Percentiles rank a stretch among this genome's conserved stretches.
These are phyloP conservation scores for Ptilonorhynchus violaceus DNA, from an alignment of 2,113 vertebrate species.

Conservation along the genomic window DNA sequence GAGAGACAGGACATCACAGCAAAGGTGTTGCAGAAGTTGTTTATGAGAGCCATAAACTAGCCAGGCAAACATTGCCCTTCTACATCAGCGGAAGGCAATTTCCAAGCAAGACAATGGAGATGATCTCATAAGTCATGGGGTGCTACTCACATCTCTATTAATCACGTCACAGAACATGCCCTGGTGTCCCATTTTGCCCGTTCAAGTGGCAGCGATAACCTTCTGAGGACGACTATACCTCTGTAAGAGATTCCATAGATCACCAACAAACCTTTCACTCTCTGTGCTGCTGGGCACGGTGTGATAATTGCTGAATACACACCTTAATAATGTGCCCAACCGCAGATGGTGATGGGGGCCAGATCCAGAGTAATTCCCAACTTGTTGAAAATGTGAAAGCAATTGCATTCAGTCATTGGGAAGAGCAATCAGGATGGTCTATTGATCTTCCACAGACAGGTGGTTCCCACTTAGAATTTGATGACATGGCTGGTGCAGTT, in stretches of 20 bases:
- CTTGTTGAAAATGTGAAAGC: neutral
- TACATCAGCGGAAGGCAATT: neutral
- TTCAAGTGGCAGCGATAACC: neutral
- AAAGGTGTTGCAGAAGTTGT: neutral
- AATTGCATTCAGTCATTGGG: neutral
- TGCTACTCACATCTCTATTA: neutral
- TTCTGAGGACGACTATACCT: neutral
- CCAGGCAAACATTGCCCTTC: neutral
- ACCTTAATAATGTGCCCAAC: neutral
- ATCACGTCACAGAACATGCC: neutral
- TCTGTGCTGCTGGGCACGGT: neutral
- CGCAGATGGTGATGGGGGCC: neutral
- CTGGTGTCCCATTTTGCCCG: neutral
- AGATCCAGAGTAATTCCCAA: neutral
- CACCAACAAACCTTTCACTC: neutral
- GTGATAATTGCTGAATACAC: neutral
- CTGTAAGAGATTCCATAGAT: neutral
- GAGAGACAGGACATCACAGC: neutral
- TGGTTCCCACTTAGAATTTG: neutral
- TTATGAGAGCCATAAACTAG: conserved; percentile 25
- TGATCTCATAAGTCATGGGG: conserved; percentile 9
- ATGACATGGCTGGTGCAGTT: neutral
- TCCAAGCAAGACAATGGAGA: neutral
- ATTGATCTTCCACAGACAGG: neutral
- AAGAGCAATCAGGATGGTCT: neutral